phyloP scores from a whole-genome alignment of 2,888 invertebrate genomes.

The Diaprepes abbreviatus region DNA sequence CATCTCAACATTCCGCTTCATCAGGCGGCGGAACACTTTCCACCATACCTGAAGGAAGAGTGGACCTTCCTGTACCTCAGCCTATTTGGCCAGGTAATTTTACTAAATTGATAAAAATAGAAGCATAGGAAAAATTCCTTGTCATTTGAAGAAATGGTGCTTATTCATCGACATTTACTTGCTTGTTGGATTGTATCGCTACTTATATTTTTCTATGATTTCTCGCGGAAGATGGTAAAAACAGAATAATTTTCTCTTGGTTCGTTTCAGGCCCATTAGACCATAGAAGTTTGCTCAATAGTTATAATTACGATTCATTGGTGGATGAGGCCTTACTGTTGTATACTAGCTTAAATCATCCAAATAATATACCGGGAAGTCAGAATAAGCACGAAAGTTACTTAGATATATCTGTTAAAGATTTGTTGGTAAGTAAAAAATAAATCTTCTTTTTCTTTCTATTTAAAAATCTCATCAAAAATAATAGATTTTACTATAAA shows the following conservation, averaged over 20 bases:
- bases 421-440: slow-evolving; percentile 58
- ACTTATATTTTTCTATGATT: too few species aligned
- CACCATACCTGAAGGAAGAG: slow-evolving; percentile 68
- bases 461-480: too few species aligned
- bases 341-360: slow-evolving; percentile 61
- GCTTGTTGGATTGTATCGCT: too few species aligned
- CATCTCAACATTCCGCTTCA: slow-evolving; percentile 56
- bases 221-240: too few species aligned
- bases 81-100: slow-evolving; percentile 66
- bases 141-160: too few species aligned
- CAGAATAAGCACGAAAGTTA: slow-evolving; percentile 49
- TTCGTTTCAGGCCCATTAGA: slow-evolving; percentile 40
- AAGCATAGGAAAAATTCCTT: too few species aligned
- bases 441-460: too few species aligned
- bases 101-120: too few species aligned
- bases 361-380: slow-evolving; percentile 56
- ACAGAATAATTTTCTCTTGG: background rate
- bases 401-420: slow-evolving; percentile 62
- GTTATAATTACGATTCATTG: slow-evolving; percentile 61
- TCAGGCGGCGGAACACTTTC: slow-evolving; percentile 63
- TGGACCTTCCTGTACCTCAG: slow-evolving; percentile 66
- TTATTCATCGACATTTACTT: too few species aligned
- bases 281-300: slow-evolving; percentile 33
- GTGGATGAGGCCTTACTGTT: slow-evolving; percentile 65
- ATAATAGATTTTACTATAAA: too few species aligned